These are phyloP conservation scores for Odontamblyopus rebecca DNA, from an alignment of 2,797 vertebrate species.

Conservation along the genomic window DNA sequence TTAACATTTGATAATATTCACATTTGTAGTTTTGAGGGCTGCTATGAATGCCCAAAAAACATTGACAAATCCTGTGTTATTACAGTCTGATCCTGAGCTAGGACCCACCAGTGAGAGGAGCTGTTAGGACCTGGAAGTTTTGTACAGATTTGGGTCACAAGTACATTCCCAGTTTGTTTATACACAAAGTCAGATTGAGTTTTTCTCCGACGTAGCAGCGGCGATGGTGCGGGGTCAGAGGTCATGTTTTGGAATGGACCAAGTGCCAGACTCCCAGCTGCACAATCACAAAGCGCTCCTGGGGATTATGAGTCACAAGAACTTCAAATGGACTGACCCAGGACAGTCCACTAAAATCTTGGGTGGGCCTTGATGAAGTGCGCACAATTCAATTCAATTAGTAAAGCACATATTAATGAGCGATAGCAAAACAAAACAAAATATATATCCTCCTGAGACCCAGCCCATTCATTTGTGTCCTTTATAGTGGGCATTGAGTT, in stretches of 20 bases:
- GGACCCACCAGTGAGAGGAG: slow-evolving; percentile 2
- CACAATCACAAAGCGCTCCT: slow-evolving; percentile 35
- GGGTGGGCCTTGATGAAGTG: neutral
- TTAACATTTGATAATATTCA: too few relatives aligned
- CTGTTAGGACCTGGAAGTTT: neutral
- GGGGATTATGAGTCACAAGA: slow-evolving; percentile 35
- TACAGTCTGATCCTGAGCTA: slow-evolving; percentile 32
- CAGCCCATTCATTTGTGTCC: too few relatives aligned
- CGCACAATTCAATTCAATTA: neutral
- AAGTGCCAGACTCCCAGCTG: slow-evolving; percentile 54
- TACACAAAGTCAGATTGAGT: slow-evolving; percentile 38
- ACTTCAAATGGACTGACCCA: slow-evolving; percentile 21
- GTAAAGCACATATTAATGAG: too few relatives aligned
- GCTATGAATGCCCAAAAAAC: neutral
- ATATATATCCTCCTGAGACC: too few relatives aligned
- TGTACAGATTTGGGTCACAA: slow-evolving; percentile 20
- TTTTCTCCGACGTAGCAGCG: slow-evolving; percentile 19
- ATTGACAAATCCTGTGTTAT: slow-evolving; percentile 41
- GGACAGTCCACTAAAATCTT: slow-evolving; percentile 16
- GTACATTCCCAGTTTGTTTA: slow-evolving; percentile 40
- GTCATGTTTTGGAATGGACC: slow-evolving; percentile 42
- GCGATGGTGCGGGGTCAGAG: slow-evolving; percentile 13
- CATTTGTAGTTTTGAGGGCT: too few relatives aligned
- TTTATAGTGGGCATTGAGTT: too few relatives aligned
- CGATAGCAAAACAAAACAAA: neutral